These are phyloP conservation scores for Scomber colias DNA, from an alignment of 2,113 vertebrate genomes.

Conservation along the genomic window DNA sequence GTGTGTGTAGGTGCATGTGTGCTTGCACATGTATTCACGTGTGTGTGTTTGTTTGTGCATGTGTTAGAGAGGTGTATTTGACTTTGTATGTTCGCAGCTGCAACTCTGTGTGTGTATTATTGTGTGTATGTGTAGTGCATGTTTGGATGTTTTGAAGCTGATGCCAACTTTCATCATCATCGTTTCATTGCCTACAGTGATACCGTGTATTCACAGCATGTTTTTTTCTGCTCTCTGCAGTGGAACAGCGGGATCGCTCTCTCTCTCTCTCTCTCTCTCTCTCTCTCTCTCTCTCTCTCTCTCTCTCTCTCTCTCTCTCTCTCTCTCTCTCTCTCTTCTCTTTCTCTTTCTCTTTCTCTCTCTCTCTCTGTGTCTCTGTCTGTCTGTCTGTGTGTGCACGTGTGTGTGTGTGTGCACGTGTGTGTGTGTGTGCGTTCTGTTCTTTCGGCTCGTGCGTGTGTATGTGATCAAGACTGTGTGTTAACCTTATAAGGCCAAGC, in stretches of 20 bases:
- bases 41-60: background rate
- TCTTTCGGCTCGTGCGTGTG: background rate
- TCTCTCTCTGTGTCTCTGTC: no score
- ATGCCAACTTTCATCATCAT: slow-evolving; percentile 60
- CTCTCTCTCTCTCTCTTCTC: background rate
- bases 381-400: slow-evolving; percentile 9
- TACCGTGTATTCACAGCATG: slow-evolving; percentile 35
- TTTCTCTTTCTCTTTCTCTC: background rate
- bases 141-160: slow-evolving; percentile 37
- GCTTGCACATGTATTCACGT: background rate
- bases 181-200: slow-evolving; percentile 48
- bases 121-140: background rate
- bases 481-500: slow-evolving; percentile 69
- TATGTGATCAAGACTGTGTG: slow-evolving; percentile 20
- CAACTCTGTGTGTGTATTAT: background rate
- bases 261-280: background rate
- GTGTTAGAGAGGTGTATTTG: background rate
- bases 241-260: slow-evolving; percentile 27
- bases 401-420: slow-evolving; percentile 26
- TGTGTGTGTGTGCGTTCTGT: slow-evolving; percentile 3
- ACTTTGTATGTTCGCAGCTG: background rate
- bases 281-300: no score
- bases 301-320: background rate
- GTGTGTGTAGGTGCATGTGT: background rate
- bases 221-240: slow-evolving; percentile 54